A percentile compares a stretch with the other conserved stretches of the same genome.
phyloP scores from a whole-genome alignment of 2,797 vertebrate genomes.

The Hyperoplus lanceolatus region DNA sequence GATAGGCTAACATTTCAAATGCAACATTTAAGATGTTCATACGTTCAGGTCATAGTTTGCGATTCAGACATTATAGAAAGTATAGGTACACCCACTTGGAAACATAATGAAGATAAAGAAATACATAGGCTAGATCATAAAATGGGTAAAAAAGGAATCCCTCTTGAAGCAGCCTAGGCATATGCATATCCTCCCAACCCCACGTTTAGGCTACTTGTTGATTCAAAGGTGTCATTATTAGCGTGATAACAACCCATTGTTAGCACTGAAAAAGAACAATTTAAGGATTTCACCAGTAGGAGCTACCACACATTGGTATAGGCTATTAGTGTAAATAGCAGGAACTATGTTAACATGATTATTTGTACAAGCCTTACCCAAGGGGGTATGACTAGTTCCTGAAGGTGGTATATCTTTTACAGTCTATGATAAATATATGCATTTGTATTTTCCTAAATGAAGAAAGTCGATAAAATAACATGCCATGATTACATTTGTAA shows the following conservation, averaged over 20 bases:
- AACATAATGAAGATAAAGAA: neutral
- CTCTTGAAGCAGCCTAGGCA: neutral
- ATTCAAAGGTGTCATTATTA: neutral
- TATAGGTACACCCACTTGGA: neutral
- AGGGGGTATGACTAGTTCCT: neutral
- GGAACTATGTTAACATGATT: too few relatives aligned
- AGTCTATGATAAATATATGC: neutral
- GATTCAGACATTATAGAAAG: too few relatives aligned
- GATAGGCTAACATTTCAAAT: neutral
- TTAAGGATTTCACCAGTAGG: neutral
- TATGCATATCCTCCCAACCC: too few relatives aligned
- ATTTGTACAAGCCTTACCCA: neutral
- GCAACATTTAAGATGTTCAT: neutral
- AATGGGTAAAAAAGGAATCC: neutral
- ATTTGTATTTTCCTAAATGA: neutral
- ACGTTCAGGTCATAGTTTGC: too few relatives aligned
- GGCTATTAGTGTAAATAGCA: neutral
- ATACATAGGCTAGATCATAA: neutral
- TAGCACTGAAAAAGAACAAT: neutral
- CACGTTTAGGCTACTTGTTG: neutral
- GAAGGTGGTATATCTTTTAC: too few relatives aligned
- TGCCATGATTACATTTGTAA: too few relatives aligned
- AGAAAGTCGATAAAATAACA: too few relatives aligned
- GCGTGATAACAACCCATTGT: too few relatives aligned
- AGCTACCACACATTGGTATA: neutral